Base-by-base conservation (phyloP, 2,113 vertebrate species). In the Barnardius zonarius region DNA sequence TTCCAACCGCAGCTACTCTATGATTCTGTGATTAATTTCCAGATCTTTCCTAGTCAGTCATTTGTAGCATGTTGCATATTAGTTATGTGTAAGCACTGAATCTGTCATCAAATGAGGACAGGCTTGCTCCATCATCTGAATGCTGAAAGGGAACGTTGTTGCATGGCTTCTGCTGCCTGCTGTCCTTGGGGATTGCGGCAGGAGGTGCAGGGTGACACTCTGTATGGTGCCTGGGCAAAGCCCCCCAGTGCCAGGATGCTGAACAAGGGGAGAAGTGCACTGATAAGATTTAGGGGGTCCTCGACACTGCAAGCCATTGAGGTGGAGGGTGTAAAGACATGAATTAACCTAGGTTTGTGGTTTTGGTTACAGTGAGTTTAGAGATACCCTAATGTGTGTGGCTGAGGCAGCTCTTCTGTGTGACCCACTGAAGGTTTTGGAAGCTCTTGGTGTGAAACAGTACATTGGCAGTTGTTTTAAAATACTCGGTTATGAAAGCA, bases 151-250 rank as follows among this genome's bases (percentile, higher is more conserved):
- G n/a, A 72, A 13, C 1, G 0, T 14, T 20, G 9, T 27, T 48
- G n/a, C 0, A 5, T 49, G 54, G 25, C 25, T 82, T 31, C 62
- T 75, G 66, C 37, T 59, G 63, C 73, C 64, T 64, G 30, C 69
- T 85, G 41, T 39, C 13, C 44, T 13, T 0, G 0, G 69, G 35
- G 25, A 24, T 64, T 1, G 2, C 16, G 25, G 46, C 72, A 35
- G 76, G 67, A 74, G 62, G 7, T 30, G 43, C 5, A 39, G n/a
- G 19, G 30, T 62, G 70, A 22, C 6, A 16, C 39, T 23, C 62
- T 61, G 43, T 1, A 0, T 39, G 62, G 41, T 33, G 64, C 41
- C 75, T 51, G 59, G 35, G 64, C 59, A 74, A 11, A 69, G 49
- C n/a, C 39, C 44, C 31, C 31, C 1, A 3, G 31, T 3, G 30